Conservation (phyloP, 2,113 vertebrate genomes). For the Anguilla rostrata region DNA sequence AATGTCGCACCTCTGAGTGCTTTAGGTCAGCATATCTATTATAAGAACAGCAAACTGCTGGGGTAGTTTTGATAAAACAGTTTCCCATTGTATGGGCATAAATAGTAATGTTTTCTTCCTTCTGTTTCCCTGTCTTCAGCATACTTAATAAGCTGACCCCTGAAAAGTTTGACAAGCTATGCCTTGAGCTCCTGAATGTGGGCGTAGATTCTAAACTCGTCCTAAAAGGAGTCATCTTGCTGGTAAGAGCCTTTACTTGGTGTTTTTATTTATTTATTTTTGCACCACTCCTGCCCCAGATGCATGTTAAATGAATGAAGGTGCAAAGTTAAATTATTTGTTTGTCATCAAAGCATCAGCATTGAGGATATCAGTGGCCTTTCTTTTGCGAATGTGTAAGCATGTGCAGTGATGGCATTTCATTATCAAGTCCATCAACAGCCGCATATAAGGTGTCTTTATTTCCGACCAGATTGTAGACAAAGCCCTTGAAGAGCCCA, state of each 20-base stretch:
- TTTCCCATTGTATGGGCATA: neutral
- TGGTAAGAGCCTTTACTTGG: slow-evolving; percentile 74
- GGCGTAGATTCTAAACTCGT: slow-evolving; percentile 99
- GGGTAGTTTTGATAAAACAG: neutral
- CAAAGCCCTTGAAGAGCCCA: slow-evolving; percentile 99
- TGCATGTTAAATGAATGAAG: neutral
- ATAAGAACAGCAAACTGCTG: neutral
- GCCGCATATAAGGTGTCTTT: neutral
- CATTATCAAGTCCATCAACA: neutral
- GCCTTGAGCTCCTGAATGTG: slow-evolving; percentile 99
- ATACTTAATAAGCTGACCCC: slow-evolving; percentile 99
- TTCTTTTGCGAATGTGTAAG: neutral
- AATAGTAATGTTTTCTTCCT: neutral
- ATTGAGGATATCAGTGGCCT: neutral
- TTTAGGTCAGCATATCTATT: neutral
- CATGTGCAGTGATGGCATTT: neutral
- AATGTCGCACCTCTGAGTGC: neutral
- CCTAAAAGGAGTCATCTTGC: slow-evolving; percentile 99
- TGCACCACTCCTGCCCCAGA: neutral
- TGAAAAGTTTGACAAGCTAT: slow-evolving; percentile 99
- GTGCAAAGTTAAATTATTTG: too few species aligned
- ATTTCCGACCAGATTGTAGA: slow-evolving; percentile 86
- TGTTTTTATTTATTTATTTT: neutral
- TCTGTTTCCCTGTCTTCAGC: slow-evolving; percentile 60
- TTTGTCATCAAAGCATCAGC: neutral